Evolutionary conservation across 23 tunicate genomes (phyloP).

Genomic region (Phallusia fumigata): DNA sequence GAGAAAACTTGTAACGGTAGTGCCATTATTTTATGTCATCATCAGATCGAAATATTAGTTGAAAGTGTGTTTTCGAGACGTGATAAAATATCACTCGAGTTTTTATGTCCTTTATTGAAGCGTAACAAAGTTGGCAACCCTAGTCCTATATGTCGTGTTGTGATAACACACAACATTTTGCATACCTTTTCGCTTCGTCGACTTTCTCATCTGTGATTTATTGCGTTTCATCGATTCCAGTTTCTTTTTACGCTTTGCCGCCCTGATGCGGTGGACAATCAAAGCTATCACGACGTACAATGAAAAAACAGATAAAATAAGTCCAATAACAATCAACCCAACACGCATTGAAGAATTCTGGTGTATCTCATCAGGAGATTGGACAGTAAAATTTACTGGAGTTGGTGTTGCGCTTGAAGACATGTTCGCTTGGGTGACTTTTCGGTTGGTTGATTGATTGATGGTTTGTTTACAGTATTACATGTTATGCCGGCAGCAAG

Average conservation of each 20-base stretch:
- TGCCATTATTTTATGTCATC: no score
- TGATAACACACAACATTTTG: background rate
- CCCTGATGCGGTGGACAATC: slow-evolving; percentile 18
- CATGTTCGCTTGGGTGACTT: background rate
- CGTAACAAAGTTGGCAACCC: no score
- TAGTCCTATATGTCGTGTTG: background rate
- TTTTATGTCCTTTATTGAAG: no score
- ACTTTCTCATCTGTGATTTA: slow-evolving; percentile 9
- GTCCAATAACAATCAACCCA: slow-evolving; percentile 19
- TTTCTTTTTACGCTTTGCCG: slow-evolving; percentile 16
- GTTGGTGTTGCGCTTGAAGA: background rate
- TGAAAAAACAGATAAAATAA: slow-evolving; percentile 24
- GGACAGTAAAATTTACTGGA: background rate
- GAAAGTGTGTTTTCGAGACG: no score
- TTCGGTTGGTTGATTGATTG: no score
- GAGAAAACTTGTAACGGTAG: no score
- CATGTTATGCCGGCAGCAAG: no score
- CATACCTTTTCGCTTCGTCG: slow-evolving; percentile 13
- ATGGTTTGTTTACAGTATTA: no score
- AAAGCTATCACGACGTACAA: slow-evolving; percentile 33
- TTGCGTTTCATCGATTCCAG: background rate
- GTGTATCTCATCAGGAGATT: no score
- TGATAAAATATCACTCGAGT: no score
- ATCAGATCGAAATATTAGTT: no score
- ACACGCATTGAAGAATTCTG: background rate